Conservation (phyloP, 2,888 invertebrate species). For the Trichopoda pennipes region DNA sequence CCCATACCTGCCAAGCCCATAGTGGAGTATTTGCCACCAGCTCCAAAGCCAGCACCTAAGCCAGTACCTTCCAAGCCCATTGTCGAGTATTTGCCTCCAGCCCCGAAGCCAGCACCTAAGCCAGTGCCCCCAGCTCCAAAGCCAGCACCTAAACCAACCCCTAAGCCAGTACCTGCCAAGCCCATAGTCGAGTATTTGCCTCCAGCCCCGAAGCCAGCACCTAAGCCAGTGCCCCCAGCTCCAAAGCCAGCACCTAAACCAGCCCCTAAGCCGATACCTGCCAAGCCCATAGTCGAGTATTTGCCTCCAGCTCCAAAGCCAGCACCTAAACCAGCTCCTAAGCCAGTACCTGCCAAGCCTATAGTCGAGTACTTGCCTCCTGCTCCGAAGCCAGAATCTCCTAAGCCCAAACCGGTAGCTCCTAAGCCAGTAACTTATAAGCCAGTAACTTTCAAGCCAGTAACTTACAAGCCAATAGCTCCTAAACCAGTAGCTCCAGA, state of each 20-base stretch:
- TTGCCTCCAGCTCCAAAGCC: constrained; percentile 24
- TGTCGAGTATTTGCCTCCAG: too few species aligned
- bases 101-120: too few species aligned
- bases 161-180: constrained; percentile 32
- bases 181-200: constrained; percentile 21
- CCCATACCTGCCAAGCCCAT: constrained; percentile 1
- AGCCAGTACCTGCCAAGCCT: constrained; percentile 27
- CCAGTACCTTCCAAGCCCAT: too few species aligned
- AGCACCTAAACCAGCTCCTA: constrained; percentile 37
- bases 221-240: too few species aligned
- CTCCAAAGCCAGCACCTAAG: constrained; percentile 21
- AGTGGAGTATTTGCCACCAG: constrained; percentile 4
- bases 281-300: constrained; percentile 11
- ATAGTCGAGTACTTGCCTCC: constrained; percentile 11
- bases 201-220: constrained; percentile 8
- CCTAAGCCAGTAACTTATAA: background rate
- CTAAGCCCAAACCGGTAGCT: background rate
- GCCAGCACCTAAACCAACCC: constrained; percentile 37
- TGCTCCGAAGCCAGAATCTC: constrained; percentile 13
- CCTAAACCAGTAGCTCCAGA: constrained; percentile 9
- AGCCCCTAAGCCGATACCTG: too few species aligned
- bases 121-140: too few species aligned
- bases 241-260: background rate
- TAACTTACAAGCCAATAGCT: background rate
- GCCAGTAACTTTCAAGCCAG: too few species aligned